phyloP scores from a whole-genome alignment of 2,797 vertebrate genomes.

The Presbytis comata region DNA sequence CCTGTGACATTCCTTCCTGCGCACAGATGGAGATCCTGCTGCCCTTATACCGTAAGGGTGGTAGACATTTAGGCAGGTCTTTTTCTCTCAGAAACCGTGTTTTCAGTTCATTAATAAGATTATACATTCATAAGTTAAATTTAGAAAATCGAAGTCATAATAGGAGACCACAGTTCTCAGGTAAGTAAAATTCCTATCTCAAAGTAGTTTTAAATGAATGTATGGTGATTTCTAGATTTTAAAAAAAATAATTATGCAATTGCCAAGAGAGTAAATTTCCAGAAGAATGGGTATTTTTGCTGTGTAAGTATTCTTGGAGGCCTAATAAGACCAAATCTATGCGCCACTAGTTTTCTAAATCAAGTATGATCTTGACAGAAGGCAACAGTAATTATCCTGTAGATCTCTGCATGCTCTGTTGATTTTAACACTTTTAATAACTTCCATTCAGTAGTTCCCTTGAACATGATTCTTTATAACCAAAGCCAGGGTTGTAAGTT shows the following conservation, averaged over 20 bases:
- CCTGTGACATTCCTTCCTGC: background rate
- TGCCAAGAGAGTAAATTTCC: background rate
- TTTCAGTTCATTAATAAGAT: background rate
- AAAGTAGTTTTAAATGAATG: background rate
- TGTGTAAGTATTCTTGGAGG: background rate
- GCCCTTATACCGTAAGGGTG: background rate
- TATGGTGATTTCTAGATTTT: background rate
- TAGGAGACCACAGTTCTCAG: background rate
- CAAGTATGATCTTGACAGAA: background rate
- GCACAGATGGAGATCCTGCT: background rate
- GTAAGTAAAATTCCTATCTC: conserved; percentile 4
- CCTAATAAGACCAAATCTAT: background rate
- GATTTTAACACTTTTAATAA: background rate
- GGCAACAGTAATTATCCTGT: background rate
- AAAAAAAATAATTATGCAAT: background rate
- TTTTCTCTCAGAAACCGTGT: background rate
- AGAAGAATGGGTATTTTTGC: background rate
- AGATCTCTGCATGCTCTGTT: background rate
- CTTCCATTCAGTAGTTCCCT: background rate
- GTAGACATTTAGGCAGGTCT: background rate
- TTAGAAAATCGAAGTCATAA: background rate
- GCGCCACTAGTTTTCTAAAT: background rate
- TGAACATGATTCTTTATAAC: background rate
- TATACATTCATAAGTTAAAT: background rate
- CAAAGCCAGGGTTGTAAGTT: background rate